Evolutionary conservation across 2,113 vertebrate species (phyloP), one percentile per base, ranked within the genome.

Genomic region (Neopipo cinnamomea): DNA sequence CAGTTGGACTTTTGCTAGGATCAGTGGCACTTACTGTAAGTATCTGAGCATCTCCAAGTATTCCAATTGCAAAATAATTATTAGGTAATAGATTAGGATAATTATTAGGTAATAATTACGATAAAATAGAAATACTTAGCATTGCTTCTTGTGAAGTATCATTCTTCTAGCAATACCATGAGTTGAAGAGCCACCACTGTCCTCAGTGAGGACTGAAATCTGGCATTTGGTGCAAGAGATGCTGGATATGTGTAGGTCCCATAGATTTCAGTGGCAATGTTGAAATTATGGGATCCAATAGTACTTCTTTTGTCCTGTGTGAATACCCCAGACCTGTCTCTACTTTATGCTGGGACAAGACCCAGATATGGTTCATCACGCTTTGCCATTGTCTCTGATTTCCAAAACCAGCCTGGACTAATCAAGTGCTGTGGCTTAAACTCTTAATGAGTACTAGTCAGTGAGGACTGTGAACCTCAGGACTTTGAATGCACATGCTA

Each of bases 11-110:
- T 96, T 95, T 99, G 71, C 98, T 99, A 95, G 99, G 99, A 91
- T 99, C 99, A 3, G 99, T 99, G 31, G 99, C 98, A 59, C 98
- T 99, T 82, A 99, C 99, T 5, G 99, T 99, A 97, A 99, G 99
- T 98, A 88, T 75, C 70, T 62, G 25, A 55, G 10, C 37, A 27
- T 73, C 76, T 91, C 16, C n/a, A 74, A 39, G 20, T 89, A 66
- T 94, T 85, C 27, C 11, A 46, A 1, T 41, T 91, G 62, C 76
- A 90, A 88, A 91, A 59, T 91, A 59, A 37, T 93, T 76, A 9
- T 7, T 87, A 78, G 30, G 10, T 74, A 49, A 14, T 49, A 49
- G 22, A 49, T 49, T 49, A 49, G 47, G 47, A 59, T 93, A 59
- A 41, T 94, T 76, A 8, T 7, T 89, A 78, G 27, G 9, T 68